Base-by-base conservation (phyloP, 2,797 vertebrate species). In the Gadopsis bispinosus region DNA sequence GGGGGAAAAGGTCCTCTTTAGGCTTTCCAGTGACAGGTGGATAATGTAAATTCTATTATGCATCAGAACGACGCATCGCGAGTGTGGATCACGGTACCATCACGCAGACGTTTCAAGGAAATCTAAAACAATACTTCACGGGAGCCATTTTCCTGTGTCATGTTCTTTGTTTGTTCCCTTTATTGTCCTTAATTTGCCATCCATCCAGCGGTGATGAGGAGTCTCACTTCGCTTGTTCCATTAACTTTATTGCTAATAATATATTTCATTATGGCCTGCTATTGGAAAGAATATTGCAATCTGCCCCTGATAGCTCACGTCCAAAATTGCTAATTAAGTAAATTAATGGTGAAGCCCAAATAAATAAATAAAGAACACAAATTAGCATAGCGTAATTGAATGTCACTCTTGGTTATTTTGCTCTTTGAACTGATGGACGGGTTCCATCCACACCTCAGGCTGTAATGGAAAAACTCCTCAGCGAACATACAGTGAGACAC, bases 371-470 rank as follows among this genome's bases (percentile, higher is more conserved):
- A 92, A 89, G 65, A 88, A 89, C 73, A 79, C 75, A 84, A 85
- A 95, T 95, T 94, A 93, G 89, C 94, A 95, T 94, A 93, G 22
- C 67, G 66, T 94, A 95, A 94, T 95, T 92, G 89, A 94, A 95
- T 94, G 94, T 91, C 93, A 95, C 89, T 91, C 89, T 90, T 86
- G 84, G 88, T 92, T 90, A 92, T 93, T 92, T 83, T 88, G 84
- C 93, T 91, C 88, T 92, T 90, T 91, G 87, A 89, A 91, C 87
- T 92, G 90, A 94, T 81, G 82, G 87, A 90, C 92, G 85, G 79
- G 79, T 60, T 75, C 41, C 79, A 79, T 84, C 83, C 80, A 84
- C 79, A 62, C 68, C 83, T 66, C 31, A n/a, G 55, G 73, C 80
- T 68, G 54, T 59, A 76, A 78, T 56, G 69, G 72, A 59, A 48